Evolutionary conservation across 2,888 invertebrate genomes (phyloP).

Genomic region (Callyntrura guangdongensis): DNA sequence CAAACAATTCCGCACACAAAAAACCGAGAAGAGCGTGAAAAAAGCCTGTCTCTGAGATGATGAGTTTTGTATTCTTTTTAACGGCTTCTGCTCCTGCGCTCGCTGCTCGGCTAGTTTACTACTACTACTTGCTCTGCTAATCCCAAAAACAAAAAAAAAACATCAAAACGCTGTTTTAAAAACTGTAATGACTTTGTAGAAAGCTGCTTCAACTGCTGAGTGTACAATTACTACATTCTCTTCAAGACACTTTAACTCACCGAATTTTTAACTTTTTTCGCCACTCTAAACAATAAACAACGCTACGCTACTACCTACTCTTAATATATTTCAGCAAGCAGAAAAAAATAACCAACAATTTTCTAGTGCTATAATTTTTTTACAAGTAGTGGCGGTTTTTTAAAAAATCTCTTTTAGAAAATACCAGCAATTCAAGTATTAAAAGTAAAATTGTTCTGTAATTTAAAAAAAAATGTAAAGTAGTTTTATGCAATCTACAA

Average conservation of each 20-base stretch:
- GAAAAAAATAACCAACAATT: too few species aligned
- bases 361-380: too few species aligned
- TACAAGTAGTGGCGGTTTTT: too few species aligned
- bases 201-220: background rate
- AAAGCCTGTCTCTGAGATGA: constrained; percentile 14
- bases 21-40: constrained; percentile 41
- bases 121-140: background rate
- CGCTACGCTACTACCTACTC: too few species aligned
- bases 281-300: background rate
- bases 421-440: too few species aligned
- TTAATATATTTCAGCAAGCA: background rate
- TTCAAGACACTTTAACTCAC: too few species aligned
- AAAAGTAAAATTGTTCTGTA: too few species aligned
- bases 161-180: background rate
- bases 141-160: background rate
- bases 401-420: too few species aligned
- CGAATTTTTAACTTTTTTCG: background rate
- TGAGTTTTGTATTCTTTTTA: background rate
- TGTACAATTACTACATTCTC: background rate
- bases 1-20: background rate
- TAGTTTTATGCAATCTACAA: too few species aligned
- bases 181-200: background rate
- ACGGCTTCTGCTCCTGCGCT: constrained; percentile 91
- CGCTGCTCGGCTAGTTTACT: too few species aligned
- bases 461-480: too few species aligned